Evolutionary conservation across 2,888 invertebrate genomes (phyloP), one percentile per base, ranked within the genome.

Genomic region (Dione vanillae): DNA sequence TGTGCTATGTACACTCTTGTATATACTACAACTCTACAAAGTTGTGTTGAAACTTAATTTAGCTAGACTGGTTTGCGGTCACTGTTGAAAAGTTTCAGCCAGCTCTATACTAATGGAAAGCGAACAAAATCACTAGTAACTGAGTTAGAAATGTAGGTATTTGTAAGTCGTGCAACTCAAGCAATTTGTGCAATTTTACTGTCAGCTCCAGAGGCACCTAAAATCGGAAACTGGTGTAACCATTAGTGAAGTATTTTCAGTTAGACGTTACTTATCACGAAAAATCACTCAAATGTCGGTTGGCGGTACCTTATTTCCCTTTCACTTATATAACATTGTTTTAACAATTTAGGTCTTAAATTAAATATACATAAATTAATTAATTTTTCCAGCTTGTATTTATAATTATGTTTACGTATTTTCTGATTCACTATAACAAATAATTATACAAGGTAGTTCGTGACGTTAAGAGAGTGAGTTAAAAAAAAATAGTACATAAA

Each of bases 11-110:
- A 74, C 74, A 72, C 71, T 72, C 74, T 72, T 70, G 65, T 61
- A 72, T 72, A 54, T 70, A 65, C 61, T 59, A 62, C 70, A 68
- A 74, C 72, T 74, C 40, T 52, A 56, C 40, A 72, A 72, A 78
- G 75, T 76, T 75, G 72, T 74, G 78, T 80, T 79, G 78, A 80
- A 85, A 85, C 85, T 85, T 85, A 85, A 85, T 85, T 84, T 83
- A 83, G 80, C 81, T 78, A 78, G 79, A 81, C 82, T 80, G 77
- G 79, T 79, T 79, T 77, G 79, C 80, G 80, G 82, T 80, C 80
- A 73, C 79, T 79, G 78, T 78, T 78, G 77, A 78, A 81, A 84
- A 84, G 79, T 83, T 84, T 80, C 67, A 75, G 74, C 76, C 67
- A 78, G 78, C 78, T 79, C 79, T 78, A 77, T 70, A 73, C 78